These are phyloP conservation scores for Pseudocheirus occidentalis DNA, from an alignment of 2,797 vertebrate genomes.

Conservation along the genomic window DNA sequence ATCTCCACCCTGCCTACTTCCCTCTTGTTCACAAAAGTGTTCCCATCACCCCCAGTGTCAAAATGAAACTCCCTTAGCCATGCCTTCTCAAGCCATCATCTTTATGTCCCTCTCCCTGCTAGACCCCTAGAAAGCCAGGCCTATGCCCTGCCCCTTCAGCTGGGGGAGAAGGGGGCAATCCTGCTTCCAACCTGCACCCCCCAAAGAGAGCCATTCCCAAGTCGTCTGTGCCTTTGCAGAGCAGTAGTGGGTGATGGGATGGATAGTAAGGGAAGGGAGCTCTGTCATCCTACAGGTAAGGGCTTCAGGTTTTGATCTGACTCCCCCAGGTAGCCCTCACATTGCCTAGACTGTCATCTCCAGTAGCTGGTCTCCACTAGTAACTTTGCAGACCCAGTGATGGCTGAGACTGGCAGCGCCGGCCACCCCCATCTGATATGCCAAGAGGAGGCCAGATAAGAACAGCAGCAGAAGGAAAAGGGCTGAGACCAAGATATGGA, in stretches of 20 bases:
- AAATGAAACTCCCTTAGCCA: not conserved
- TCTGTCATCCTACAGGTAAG: not conserved
- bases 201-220: not conserved
- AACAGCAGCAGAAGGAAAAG: not conserved
- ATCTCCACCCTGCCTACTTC: not conserved
- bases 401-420: not conserved
- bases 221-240: not conserved
- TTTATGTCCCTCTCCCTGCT: not conserved
- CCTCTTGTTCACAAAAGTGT: too few relatives aligned
- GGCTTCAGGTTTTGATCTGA: not conserved
- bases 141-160: not conserved
- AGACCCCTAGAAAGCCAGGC: not conserved
- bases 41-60: not conserved
- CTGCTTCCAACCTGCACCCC: not conserved
- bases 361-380: not conserved
- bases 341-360: not conserved
- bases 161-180: not conserved
- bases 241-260: not conserved
- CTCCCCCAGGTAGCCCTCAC: not conserved
- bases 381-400: not conserved
- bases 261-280: not conserved
- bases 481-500: not conserved
- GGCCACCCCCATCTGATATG: not conserved
- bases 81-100: not conserved
- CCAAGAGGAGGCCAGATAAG: not conserved